Evolutionary conservation across 2,113 vertebrate genomes (phyloP).

Genomic region (Carollia perspicillata): DNA sequence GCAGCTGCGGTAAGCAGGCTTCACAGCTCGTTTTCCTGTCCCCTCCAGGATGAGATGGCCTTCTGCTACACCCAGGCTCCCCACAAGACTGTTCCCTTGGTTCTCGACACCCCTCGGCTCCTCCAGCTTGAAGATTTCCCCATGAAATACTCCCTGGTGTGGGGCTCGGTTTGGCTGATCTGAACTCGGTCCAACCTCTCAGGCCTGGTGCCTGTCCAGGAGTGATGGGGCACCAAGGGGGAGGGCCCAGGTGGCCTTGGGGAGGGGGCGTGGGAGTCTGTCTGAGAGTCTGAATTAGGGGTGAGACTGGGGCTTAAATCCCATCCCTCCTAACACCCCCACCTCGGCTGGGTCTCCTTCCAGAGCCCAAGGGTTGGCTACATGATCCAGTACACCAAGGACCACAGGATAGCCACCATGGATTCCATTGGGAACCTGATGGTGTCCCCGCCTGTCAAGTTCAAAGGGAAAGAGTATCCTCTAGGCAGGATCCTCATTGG

Average conservation of each 20-base stretch:
- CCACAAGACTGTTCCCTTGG: constrained; percentile 86
- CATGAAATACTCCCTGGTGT: constrained; percentile 88
- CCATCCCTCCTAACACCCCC: neutral
- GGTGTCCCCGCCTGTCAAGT: constrained; percentile 91
- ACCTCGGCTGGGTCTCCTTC: neutral
- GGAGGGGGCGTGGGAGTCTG: neutral
- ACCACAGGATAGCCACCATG: constrained; percentile 80
- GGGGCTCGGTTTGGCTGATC: neutral
- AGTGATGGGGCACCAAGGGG: neutral
- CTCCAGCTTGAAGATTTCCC: constrained; percentile 84
- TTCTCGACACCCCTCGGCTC: constrained; percentile 90
- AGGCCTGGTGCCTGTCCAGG: neutral
- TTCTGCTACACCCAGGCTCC: constrained; percentile 93
- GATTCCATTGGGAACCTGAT: constrained; percentile 95
- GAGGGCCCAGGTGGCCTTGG: neutral
- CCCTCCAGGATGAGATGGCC: constrained; percentile 90
- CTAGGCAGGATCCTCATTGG: constrained; percentile 92
- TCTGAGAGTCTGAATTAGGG: no score
- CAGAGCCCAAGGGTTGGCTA: constrained; percentile 94
- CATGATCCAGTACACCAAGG: constrained; percentile 75
- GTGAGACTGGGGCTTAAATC: rapidly evolving
- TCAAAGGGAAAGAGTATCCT: constrained; percentile 88
- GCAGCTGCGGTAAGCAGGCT: rapidly evolving
- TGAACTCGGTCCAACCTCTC: neutral
- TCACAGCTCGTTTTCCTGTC: neutral